phyloP scores from a whole-genome alignment of 2,888 invertebrate species.

The Lutraria lutraria region DNA sequence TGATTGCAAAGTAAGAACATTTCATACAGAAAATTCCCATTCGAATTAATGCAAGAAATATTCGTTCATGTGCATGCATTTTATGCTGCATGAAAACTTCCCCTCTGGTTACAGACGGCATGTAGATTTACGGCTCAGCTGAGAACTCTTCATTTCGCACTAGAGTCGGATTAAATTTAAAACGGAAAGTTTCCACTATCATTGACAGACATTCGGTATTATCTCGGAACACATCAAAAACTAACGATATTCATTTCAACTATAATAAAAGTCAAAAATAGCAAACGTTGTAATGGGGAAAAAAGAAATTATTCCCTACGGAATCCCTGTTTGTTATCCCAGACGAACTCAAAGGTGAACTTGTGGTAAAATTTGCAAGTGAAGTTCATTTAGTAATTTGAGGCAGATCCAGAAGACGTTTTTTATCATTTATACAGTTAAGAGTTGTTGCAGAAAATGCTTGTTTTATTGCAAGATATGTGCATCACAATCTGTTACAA shows the following conservation, averaged over 20 bases:
- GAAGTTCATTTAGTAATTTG: background rate
- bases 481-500: conserved; percentile 17
- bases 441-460: background rate
- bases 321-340: background rate
- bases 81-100: background rate
- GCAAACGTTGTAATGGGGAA: background rate
- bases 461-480: background rate
- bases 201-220: background rate
- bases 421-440: background rate
- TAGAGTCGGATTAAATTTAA: background rate
- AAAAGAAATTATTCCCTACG: background rate
- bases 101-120: background rate
- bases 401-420: background rate
- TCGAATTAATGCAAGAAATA: conserved; percentile 6
- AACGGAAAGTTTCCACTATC: background rate
- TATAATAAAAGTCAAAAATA: background rate
- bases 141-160: background rate
- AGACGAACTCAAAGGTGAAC: background rate
- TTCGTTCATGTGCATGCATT: background rate
- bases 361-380: background rate
- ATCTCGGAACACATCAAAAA: background rate
- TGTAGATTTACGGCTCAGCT: background rate
- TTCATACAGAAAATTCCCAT: background rate
- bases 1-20: background rate
- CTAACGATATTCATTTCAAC: background rate